Evolutionary conservation across 2,113 vertebrate genomes (phyloP).

Genomic region (Oncorhynchus mykiss): DNA sequence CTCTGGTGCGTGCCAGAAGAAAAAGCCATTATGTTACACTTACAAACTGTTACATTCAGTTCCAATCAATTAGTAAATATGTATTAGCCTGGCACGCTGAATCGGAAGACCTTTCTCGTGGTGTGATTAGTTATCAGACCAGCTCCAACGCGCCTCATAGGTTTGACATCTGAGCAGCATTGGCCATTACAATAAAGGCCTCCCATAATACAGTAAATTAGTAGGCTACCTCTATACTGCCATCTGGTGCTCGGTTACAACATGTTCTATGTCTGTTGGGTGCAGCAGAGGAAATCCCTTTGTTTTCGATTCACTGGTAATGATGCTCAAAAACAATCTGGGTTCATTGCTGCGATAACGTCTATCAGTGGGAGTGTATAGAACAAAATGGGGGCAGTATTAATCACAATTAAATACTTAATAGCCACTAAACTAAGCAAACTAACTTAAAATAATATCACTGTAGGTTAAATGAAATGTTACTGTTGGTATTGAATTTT

Average conservation of each 20-base stretch:
- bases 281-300: background rate
- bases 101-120: background rate
- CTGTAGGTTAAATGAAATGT: too few relatives aligned
- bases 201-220: background rate
- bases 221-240: background rate
- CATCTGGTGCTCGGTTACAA: conserved; percentile 18
- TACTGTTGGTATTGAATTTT: too few relatives aligned
- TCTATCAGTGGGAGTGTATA: too few relatives aligned
- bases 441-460: too few relatives aligned
- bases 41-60: background rate
- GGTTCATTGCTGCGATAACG: background rate
- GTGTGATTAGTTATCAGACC: conserved; percentile 5
- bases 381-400: too few relatives aligned
- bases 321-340: background rate
- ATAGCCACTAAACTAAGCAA: too few relatives aligned
- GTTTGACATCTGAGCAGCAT: background rate
- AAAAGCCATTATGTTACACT: too few relatives aligned
- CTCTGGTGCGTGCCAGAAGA: too few relatives aligned
- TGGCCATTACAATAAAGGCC: conserved; percentile 7
- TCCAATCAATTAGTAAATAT: conserved; percentile 1
- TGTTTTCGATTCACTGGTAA: background rate
- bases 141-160: conserved; percentile 8
- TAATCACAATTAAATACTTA: too few relatives aligned
- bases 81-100: background rate
- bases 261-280: background rate